phyloP scores from a whole-genome alignment of 2,888 invertebrate genomes.

The Homarus gammarus region DNA sequence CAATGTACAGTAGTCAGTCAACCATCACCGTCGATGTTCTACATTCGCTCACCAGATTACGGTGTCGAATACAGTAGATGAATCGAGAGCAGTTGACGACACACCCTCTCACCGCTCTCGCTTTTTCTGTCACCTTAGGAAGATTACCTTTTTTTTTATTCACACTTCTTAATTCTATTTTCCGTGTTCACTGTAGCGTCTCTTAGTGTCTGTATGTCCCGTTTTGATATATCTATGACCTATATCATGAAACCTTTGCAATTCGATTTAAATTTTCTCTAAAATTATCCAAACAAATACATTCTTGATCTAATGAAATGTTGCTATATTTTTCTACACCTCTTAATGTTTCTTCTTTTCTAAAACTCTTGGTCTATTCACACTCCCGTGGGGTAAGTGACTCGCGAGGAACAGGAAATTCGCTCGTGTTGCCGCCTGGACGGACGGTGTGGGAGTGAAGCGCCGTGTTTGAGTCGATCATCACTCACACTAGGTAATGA shows the following conservation, averaged over 20 bases:
- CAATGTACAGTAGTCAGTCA: neutral
- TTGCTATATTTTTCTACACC: no score
- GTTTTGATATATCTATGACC: no score
- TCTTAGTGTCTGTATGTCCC: neutral
- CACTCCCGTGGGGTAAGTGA: no score
- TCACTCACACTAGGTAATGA: no score
- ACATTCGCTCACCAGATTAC: neutral
- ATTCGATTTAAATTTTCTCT: neutral
- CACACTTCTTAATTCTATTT: neutral
- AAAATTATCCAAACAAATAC: neutral
- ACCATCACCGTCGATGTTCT: neutral
- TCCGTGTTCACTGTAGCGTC: neutral
- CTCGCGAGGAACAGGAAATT: no score
- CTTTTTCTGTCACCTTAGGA: neutral
- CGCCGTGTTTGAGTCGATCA: no score
- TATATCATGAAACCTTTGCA: neutral
- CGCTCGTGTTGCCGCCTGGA: no score
- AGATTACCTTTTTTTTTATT: neutral
- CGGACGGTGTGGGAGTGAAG: no score
- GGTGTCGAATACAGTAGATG: neutral
- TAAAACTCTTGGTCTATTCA: no score
- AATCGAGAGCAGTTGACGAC: neutral
- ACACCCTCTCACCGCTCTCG: neutral
- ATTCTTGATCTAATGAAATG: no score
- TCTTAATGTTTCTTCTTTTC: no score